Conservation (phyloP, 1,140 invertebrate species). For the Pseudomyrmex cubaensis region DNA sequence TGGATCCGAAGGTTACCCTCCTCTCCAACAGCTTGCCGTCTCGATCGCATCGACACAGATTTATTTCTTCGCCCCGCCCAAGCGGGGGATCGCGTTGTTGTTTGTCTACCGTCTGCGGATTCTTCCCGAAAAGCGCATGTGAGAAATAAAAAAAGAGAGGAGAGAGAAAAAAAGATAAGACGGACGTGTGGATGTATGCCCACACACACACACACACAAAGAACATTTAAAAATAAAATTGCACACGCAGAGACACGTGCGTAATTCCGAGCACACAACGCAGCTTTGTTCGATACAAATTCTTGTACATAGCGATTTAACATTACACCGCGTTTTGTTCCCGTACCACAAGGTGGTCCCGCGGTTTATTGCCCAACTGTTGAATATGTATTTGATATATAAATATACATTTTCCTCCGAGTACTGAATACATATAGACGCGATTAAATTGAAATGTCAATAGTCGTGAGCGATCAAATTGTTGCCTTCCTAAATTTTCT, state of each 20-base stretch:
- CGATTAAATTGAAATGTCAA: constrained; percentile 12
- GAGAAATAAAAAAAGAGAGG: not conserved
- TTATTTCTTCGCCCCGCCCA: constrained; percentile 54
- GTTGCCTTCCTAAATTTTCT: no score
- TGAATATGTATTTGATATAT: constrained; percentile 21
- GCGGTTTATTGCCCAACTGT: not conserved
- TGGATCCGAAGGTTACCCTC: constrained; percentile 76
- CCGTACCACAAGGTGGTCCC: not conserved
- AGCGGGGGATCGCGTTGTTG: constrained; percentile 36
- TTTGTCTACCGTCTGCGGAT: constrained; percentile 14
- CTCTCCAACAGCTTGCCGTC: constrained; percentile 54
- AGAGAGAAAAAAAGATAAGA: not conserved
- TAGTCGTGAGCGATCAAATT: not conserved
- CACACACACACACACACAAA: not conserved
- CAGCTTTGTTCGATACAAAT: constrained; percentile 14
- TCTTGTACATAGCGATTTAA: not conserved
- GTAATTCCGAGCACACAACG: constrained; percentile 1
- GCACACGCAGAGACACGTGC: constrained; percentile 24
- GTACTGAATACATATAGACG: not conserved
- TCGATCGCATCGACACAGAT: constrained; percentile 64
- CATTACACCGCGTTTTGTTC: no score
- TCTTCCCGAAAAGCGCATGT: not conserved
- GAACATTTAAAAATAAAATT: constrained; percentile 41
- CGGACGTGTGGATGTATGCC: not conserved
- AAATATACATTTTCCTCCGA: not conserved